Conservation (phyloP, 1,140 invertebrate genomes). For the Drosophila persimilis region DNA sequence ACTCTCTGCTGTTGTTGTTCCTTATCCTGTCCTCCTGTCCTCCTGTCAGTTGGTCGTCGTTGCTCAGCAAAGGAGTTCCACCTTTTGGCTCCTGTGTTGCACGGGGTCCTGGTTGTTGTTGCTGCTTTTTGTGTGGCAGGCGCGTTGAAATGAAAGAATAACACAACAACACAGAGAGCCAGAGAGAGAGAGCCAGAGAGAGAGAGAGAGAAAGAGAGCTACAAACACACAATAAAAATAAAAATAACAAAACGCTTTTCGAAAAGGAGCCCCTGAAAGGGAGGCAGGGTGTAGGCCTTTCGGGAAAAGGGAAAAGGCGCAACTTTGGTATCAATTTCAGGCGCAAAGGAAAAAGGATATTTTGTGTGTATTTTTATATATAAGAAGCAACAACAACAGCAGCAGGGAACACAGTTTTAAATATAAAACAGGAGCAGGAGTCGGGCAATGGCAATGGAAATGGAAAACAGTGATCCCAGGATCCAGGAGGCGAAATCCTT, state of each 20-base stretch:
- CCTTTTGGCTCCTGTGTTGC: conserved; percentile 16
- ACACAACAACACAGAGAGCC: conserved; percentile 48
- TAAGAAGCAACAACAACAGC: neutral
- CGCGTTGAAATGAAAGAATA: conserved; percentile 76
- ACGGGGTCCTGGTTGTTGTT: conserved; percentile 7
- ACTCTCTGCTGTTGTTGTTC: conserved; percentile 31
- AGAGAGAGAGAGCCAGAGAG: no score
- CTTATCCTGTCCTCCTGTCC: neutral
- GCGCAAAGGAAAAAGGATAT: neutral
- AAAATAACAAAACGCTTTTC: conserved; percentile 19
- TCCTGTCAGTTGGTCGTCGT: conserved; percentile 44
- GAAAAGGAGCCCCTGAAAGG: conserved; percentile 19
- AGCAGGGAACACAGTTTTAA: conserved; percentile 19
- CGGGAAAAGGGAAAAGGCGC: neutral
- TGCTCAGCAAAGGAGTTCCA: conserved; percentile 47
- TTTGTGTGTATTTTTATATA: neutral
- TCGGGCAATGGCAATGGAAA: conserved; percentile 3
- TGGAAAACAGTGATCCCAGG: neutral
- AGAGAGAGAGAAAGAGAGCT: no score
- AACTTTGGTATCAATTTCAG: conserved; percentile 45
- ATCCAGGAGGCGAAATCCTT: conserved; percentile 52
- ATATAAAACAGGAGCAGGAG: conserved; percentile 12
- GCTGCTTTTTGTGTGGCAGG: conserved; percentile 20
- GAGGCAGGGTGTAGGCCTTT: neutral
- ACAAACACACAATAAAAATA: conserved; percentile 33